phyloP scores from a whole-genome alignment of 2,888 invertebrate genomes.

The Gymnosoma rotundatum region DNA sequence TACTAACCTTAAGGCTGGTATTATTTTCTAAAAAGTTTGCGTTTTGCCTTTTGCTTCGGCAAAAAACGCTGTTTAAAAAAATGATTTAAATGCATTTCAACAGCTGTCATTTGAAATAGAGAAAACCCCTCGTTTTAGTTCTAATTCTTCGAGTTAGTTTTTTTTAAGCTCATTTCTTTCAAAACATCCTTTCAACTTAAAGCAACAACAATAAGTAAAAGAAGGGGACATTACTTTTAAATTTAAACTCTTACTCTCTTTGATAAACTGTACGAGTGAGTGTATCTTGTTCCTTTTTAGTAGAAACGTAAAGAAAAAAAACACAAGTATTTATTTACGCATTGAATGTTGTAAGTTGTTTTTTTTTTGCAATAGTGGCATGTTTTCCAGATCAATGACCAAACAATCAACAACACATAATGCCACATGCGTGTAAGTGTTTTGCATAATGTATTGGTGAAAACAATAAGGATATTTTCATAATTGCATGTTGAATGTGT shows the following conservation, averaged over 20 bases:
- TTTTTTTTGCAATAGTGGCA: conserved; percentile 65
- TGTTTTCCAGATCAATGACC: conserved; percentile 73
- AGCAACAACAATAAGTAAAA: not conserved
- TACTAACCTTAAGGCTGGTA: conserved; percentile 38
- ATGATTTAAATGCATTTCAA: conserved; percentile 70
- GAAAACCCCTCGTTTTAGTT: conserved; percentile 51
- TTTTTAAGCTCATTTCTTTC: conserved; percentile 22
- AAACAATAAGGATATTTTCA: conserved; percentile 67
- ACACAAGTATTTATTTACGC: conserved; percentile 58
- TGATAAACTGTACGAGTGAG: conserved; percentile 13
- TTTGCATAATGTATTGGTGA: conserved; percentile 47
- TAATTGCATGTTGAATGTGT: conserved; percentile 38
- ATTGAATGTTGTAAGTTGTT: conserved; percentile 51
- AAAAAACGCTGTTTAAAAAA: conserved; percentile 25
- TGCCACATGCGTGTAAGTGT: conserved; percentile 57
- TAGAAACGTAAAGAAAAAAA: conserved; percentile 6
- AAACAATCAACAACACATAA: conserved; percentile 62
- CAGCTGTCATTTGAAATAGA: conserved; percentile 69
- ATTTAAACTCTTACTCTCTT: conserved; percentile 36
- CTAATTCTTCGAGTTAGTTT: conserved; percentile 55
- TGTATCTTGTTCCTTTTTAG: conserved; percentile 45
- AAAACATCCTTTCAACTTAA: conserved; percentile 32
- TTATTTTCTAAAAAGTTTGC: conserved; percentile 23
- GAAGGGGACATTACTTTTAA: conserved; percentile 55
- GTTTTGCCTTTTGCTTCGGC: conserved; percentile 15